Base-by-base conservation (phyloP, 2,888 invertebrate species). In the Eupeodes latifasciatus region DNA sequence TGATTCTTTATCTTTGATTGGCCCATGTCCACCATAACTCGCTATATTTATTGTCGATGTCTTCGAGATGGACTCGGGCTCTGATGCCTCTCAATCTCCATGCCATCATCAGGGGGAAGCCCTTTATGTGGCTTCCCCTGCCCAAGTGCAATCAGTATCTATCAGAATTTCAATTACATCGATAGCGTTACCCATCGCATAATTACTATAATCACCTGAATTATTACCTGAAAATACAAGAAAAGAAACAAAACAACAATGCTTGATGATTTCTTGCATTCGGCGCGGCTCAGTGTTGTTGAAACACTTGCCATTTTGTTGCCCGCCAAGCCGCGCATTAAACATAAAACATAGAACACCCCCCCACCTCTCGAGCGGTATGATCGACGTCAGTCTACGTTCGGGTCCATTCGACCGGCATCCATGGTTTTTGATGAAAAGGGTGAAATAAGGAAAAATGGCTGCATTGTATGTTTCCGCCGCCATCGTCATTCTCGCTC, bases 141-240 rank as follows among this genome's bases (percentile, higher is more conserved):
- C 75, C 53, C 47, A 74, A 78, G 91, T 91, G 92, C 92, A 93
- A 93, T 93, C 93, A 93, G 93, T 92, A 93, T 93, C 93, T 93
- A 93, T 93, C 93, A 93, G 93, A 93, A 93, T 93, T 93, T 93
- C 93, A 93, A 93, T 93, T 93, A 93, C 93, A 93, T 93, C 93
- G 93, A 91, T 93, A 93, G 93, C 93, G 93, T 93, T 93, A 93
- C 93, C 93, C 93, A 92, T 93, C 93, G 93, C 93, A 93, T 93
- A 93, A 93, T 93, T 93, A 93, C 93, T 93, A 93, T 93, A 93
- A 93, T 93, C 93, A 93, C 93, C 93, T 93, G 93, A 93, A 93
- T 93, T 93, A 93, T 93, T 93, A 93, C 93, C 93, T 93, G 90
- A 90, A 89, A 90, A 90, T 83, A 88, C 78, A 88, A 82, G 79